Evolutionary conservation across 2,797 vertebrate species (phyloP), one percentile per base, ranked within the genome.

Genomic region (Sus cebifrons): DNA sequence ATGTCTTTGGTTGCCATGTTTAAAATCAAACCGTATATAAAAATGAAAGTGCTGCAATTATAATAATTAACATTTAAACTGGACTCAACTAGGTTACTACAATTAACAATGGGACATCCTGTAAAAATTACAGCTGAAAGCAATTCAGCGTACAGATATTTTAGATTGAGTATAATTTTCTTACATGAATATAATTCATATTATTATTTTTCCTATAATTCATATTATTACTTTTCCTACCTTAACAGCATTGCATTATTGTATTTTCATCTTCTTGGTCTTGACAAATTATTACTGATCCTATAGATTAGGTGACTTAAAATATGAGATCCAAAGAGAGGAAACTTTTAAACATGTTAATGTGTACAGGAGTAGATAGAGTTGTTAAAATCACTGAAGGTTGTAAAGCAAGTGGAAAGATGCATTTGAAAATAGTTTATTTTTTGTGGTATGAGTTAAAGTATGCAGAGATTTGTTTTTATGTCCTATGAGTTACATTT

Each of bases 91-190:
- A 79, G 6, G 67, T 84, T 77, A 91, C 92, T 82, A 70, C 16
- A 78, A 40, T 73, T 84, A 89, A 71, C 4, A 86, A 17, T 85
- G 86, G 29, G 23, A 81, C 60, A 93, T 20, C 29, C 78, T 74
- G 23, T 74, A 78, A 90, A 94, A 81, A 75, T 36, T 89, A 16
- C 20, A 88, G 15, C n/a, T 64, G 10, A 90, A 74, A 90, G 52
- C 75, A 81, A 86, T 74, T 93, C 27, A 73, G 54, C 58, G 20
- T 82, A 84, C 18, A 81, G 16, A 89, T 84, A 60, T 73, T 96
- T 94, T 90, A 84, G n/a, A 79, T 79, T 4, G 6, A 74, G 25
- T 87, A 29, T 78, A 64, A 88, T 78, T 86, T 87, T 86, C 54
- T 73, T 54, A 89, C 8, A 4, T 83, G n/a, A 15, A 13, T 74